phyloP scores from a whole-genome alignment of 2,888 invertebrate species.

The Drosophila pseudotalamancana region DNA sequence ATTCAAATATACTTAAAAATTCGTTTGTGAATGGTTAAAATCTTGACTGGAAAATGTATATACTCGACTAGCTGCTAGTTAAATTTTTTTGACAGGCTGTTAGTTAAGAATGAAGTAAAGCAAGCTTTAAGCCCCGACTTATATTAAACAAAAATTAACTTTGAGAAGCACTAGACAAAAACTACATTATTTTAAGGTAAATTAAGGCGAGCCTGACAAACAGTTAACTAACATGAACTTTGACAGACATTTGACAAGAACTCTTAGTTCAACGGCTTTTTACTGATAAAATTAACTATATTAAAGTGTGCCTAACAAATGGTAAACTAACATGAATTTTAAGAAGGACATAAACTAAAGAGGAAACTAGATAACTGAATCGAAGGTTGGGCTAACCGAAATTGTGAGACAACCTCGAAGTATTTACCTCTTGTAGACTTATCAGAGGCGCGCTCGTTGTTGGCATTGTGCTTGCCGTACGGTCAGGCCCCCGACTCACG shows the following conservation, averaged over 20 bases:
- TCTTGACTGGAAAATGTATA: too few species aligned
- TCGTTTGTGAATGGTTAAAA: too few species aligned
- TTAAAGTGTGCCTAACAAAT: neutral
- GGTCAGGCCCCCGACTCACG: slow-evolving; percentile 65
- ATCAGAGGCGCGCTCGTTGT: slow-evolving; percentile 34
- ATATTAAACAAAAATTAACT: too few species aligned
- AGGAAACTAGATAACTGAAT: slow-evolving; percentile 83
- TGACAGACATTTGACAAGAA: neutral
- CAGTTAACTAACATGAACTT: neutral
- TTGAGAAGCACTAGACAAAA: neutral
- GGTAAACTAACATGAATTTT: neutral
- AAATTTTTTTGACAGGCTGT: too few species aligned
- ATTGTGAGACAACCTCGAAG: slow-evolving; percentile 1
- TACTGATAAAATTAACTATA: neutral
- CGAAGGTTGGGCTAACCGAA: slow-evolving; percentile 6
- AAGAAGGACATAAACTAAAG: neutral
- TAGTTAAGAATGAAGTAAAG: too few species aligned
- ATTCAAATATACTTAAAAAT: too few species aligned
- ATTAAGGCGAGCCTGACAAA: too few species aligned
- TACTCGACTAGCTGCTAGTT: too few species aligned
- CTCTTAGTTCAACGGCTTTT: too few species aligned
- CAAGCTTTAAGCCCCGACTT: too few species aligned
- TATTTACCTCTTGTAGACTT: slow-evolving; percentile 1
- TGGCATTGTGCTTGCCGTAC: slow-evolving; percentile 42
- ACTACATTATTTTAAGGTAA: too few species aligned